Evolutionary conservation across 2,113 vertebrate species (phyloP).

Genomic region (Trichechus manatus): DNA sequence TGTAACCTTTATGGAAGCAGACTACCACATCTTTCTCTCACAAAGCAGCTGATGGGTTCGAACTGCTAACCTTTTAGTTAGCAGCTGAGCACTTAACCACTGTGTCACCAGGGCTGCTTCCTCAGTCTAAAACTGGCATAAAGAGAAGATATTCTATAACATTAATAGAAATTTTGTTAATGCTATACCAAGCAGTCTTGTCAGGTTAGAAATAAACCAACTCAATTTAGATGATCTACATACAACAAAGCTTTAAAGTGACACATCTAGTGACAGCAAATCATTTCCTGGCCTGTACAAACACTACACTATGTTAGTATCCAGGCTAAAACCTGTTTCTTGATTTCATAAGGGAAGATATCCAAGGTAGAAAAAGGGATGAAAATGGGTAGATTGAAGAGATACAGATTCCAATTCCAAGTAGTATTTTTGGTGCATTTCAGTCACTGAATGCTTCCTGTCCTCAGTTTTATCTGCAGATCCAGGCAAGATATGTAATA

Average conservation of each 20-base stretch:
- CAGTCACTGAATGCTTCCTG: background rate
- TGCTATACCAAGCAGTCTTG: background rate
- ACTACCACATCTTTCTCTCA: too few relatives aligned
- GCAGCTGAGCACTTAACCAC: too few relatives aligned
- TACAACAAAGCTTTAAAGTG: constrained; percentile 23
- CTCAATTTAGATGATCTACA: background rate
- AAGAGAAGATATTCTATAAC: constrained; percentile 19
- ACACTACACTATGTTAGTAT: background rate
- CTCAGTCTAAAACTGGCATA: background rate
- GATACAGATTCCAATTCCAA: background rate
- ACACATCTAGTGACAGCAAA: background rate
- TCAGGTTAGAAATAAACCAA: background rate
- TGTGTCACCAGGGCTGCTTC: too few relatives aligned
- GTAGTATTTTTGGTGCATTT: background rate
- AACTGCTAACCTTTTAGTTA: too few relatives aligned
- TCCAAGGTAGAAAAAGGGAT: background rate
- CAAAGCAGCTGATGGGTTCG: too few relatives aligned
- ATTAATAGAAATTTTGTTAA: constrained; percentile 17
- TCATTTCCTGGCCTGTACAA: background rate
- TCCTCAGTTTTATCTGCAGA: background rate
- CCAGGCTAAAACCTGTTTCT: background rate
- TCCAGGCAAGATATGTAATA: background rate
- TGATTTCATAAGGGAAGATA: background rate
- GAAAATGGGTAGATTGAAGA: background rate
- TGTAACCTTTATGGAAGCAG: too few relatives aligned